Conservation (phyloP, 2,797 vertebrate species). For the Bucorvus abyssinicus region DNA sequence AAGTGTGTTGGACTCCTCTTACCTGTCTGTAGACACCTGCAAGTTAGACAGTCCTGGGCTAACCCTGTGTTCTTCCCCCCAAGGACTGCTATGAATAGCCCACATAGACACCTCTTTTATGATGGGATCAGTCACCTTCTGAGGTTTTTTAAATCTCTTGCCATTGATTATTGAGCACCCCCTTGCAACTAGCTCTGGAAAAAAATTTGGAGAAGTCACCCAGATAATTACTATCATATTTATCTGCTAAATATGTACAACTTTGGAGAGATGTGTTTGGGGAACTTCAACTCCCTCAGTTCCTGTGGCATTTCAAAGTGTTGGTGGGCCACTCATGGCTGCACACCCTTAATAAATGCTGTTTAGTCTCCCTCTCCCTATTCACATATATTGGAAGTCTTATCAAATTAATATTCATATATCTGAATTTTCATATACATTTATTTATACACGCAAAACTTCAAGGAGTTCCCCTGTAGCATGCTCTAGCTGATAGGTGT, state of each 20-base stretch:
- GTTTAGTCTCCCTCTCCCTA: neutral
- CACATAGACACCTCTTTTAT: neutral
- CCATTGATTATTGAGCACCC: neutral
- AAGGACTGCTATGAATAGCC: neutral
- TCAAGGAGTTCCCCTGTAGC: neutral
- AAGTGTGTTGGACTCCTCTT: neutral
- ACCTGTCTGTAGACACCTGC: neutral
- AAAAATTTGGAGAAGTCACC: neutral
- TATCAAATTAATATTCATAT: neutral
- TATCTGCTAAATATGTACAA: neutral
- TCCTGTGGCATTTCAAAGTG: neutral
- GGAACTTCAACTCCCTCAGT: neutral
- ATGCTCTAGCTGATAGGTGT: neutral
- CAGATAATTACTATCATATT: neutral
- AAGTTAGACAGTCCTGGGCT: neutral
- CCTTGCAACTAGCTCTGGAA: neutral
- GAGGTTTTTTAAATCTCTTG: neutral
- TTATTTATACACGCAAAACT: neutral
- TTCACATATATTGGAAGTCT: neutral
- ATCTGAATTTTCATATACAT: neutral
- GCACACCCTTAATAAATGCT: neutral
- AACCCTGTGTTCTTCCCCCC: neutral
- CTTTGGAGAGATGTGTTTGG: neutral
- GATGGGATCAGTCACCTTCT: neutral
- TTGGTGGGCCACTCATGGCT: neutral